phyloP scores from a whole-genome alignment of 1,140 invertebrate species.

The Tigriopus japonicus region DNA sequence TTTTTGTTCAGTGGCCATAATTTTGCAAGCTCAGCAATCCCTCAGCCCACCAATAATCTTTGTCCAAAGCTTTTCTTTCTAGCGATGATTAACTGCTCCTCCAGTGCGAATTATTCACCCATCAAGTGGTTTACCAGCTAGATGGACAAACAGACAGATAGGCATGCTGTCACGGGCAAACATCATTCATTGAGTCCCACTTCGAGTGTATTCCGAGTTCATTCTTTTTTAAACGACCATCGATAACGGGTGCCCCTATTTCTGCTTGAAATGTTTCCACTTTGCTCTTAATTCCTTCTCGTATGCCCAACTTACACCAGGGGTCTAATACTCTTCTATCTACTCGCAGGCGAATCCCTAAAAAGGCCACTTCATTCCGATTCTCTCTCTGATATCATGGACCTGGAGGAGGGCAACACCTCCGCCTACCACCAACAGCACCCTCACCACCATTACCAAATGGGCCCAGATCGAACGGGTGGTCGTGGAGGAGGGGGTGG shows the following conservation, averaged over 20 bases:
- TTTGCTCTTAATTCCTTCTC: not conserved
- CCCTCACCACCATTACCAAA: not conserved
- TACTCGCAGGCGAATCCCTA: slow-evolving; percentile 53
- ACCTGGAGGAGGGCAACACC: slow-evolving; percentile 71
- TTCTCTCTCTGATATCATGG: slow-evolving; percentile 85
- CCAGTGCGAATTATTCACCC: too few relatives aligned
- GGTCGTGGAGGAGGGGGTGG: too few relatives aligned
- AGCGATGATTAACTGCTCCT: too few relatives aligned
- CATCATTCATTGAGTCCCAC: not conserved
- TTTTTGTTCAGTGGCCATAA: too few relatives aligned
- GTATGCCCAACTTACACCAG: slow-evolving; percentile 16
- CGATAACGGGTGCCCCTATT: too few relatives aligned
- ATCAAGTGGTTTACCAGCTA: not conserved
- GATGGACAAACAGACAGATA: too few relatives aligned
- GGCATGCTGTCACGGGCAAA: not conserved
- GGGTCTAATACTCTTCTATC: slow-evolving; percentile 24
- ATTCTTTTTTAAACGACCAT: slow-evolving; percentile 4
- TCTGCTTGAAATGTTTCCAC: not conserved
- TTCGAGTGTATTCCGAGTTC: not conserved
- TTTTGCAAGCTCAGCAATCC: too few relatives aligned
- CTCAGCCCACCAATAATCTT: too few relatives aligned
- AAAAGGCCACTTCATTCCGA: slow-evolving; percentile 73
- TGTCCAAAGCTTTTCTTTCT: too few relatives aligned
- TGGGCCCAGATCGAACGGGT: too few relatives aligned
- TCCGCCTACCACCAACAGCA: slow-evolving; percentile 18